Evolutionary conservation across 2,888 invertebrate genomes (phyloP), one percentile per base, ranked within the genome.

Genomic region (Prosapia bicincta): DNA sequence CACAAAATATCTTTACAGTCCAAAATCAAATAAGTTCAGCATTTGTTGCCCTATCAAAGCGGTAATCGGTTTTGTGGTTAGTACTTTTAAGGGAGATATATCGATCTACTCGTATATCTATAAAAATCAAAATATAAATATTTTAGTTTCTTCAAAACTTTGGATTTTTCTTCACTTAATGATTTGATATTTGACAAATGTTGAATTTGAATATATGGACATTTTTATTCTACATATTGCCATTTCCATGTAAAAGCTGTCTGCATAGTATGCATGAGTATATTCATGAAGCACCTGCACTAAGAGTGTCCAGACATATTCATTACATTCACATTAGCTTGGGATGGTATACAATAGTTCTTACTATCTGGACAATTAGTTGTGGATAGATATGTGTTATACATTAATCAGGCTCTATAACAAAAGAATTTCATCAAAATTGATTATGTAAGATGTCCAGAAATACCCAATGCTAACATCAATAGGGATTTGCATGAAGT

Each of bases 251-350:
- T 77, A 79, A 79, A 13, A 81, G 81, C 68, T 80, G 81, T 26
- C 82, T 82, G 7, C 69, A 81, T 13, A 80, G 81, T 71, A 77
- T 83, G 82, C 82, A 83, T 26, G 81, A 83, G 80, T 76, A 79
- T 66, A 74, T 79, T 9, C 83, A 83, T 74, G 83, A 84, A 81
- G 82, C 82, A 10, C 80, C 83, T 82, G 78, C 83, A 3, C 32
- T 79, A 80, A 38, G 81, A 81, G 0, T 73, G 78, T 23, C 82
- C 81, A 20, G 81, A 81, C 73, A 66, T 83, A 5, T 82, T 82
- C 72, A 78, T 82, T 0, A 82, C 79, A 24, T 79, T 80, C 74
- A 82, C 81, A 9, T 82, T 78, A 78, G 68, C 5, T 30, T 82
- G 82, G 83, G 23, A 7, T 15, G 82, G 83, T 73, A 82, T 83